These are phyloP conservation scores for Pipra filicauda DNA, from an alignment of 2,113 vertebrate genomes.

Conservation along the genomic window DNA sequence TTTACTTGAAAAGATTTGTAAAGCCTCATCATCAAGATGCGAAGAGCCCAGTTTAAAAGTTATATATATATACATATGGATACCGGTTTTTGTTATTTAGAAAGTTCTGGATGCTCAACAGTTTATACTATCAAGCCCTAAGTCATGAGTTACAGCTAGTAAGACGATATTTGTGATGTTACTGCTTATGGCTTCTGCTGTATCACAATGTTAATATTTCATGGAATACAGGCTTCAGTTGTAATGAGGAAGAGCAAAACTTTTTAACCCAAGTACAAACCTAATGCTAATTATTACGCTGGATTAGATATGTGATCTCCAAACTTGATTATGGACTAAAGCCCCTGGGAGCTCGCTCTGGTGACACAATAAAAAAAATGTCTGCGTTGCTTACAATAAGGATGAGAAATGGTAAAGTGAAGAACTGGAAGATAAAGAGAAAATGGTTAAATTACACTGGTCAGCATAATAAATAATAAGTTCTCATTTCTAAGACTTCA, in stretches of 20 bases:
- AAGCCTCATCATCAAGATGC: neutral
- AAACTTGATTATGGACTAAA: neutral
- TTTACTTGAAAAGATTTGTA: neutral
- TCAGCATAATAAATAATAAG: neutral
- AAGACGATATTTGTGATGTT: neutral
- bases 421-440: neutral
- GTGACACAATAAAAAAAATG: neutral
- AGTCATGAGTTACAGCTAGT: neutral
- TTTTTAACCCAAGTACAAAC: neutral
- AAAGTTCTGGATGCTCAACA: neutral
- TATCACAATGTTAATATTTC: neutral
- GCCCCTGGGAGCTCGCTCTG: neutral
- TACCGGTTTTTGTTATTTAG: neutral
- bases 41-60: rapidly evolving
- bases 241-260: neutral
- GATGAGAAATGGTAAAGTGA: neutral
- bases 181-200: neutral
- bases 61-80: rapidly evolving
- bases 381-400: neutral
- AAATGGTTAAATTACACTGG: neutral
- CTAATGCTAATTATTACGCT: neutral
- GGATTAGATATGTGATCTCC: neutral
- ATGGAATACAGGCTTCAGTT: neutral
- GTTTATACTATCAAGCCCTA: neutral
- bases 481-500: neutral